Conservation (phyloP, 2,797 vertebrate species). For the Sandelia bainsii region DNA sequence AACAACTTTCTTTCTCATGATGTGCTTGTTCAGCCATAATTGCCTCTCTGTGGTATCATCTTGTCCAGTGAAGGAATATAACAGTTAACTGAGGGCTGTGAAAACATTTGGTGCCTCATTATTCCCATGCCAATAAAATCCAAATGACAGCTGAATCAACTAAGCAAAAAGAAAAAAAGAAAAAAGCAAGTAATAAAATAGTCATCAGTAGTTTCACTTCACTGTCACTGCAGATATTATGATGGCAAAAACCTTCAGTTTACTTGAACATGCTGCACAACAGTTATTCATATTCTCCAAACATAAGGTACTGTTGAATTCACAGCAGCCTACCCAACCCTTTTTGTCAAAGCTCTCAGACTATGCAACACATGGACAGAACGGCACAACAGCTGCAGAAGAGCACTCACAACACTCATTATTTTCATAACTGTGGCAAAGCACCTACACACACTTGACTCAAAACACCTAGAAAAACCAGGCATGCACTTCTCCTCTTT, state of each 20-base stretch:
- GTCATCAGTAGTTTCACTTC: constrained; percentile 21
- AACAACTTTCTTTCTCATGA: constrained; percentile 63
- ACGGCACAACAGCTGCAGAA: constrained; percentile 48
- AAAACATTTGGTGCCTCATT: constrained; percentile 58
- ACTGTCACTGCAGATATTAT: constrained; percentile 46
- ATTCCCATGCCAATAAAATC: constrained; percentile 52
- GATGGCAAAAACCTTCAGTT: constrained; percentile 46
- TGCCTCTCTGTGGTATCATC: constrained; percentile 63
- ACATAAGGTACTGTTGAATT: constrained; percentile 55
- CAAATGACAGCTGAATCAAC: constrained; percentile 38
- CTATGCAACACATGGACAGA: constrained; percentile 73
- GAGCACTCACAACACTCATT: constrained; percentile 54
- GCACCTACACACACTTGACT: constrained; percentile 61
- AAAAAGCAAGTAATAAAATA: constrained; percentile 23
- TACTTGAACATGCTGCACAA: constrained; percentile 37
- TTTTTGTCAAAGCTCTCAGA: constrained; percentile 35
- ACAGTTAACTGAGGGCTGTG: constrained; percentile 63
- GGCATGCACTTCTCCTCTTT: constrained; percentile 61
- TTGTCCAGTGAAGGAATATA: constrained; percentile 45
- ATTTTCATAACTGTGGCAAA: constrained; percentile 58
- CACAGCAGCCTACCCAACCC: constrained; percentile 30
- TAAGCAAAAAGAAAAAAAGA: constrained; percentile 25
- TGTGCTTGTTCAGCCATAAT: constrained; percentile 59
- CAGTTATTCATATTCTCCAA: constrained; percentile 40
- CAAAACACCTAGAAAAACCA: constrained; percentile 41